These are phyloP conservation scores for Crenichthys baileyi DNA, from an alignment of 2,797 vertebrate genomes.

Conservation along the genomic window DNA sequence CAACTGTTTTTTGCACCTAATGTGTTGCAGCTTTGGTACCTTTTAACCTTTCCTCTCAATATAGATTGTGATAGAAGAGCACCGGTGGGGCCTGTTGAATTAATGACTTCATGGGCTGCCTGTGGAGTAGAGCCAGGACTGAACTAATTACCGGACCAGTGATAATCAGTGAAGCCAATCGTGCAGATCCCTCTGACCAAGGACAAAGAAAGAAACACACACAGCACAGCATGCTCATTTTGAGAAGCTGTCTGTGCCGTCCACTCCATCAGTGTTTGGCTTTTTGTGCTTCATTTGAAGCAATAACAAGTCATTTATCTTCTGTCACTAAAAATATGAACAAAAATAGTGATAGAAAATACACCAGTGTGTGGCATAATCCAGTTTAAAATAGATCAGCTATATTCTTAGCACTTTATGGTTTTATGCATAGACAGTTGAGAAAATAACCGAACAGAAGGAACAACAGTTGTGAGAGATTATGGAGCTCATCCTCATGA, in stretches of 20 bases:
- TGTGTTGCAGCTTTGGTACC: conserved; percentile 25
- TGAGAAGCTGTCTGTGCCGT: neutral
- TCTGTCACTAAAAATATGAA: conserved; percentile 22
- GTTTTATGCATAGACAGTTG: neutral
- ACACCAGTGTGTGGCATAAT: neutral
- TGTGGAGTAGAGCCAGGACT: conserved; percentile 56
- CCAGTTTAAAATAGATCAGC: neutral
- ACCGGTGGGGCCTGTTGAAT: conserved; percentile 60
- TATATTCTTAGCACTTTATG: neutral
- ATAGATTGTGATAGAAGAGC: conserved; percentile 34
- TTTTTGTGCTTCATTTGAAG: conserved; percentile 21
- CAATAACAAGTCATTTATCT: conserved; percentile 3
- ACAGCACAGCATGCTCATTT: conserved; percentile 19
- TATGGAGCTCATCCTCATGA: conserved; percentile 21
- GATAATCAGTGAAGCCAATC: conserved; percentile 37
- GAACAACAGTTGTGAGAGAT: conserved; percentile 19
- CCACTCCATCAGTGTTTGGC: conserved; percentile 10
- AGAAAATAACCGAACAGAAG: conserved; percentile 25
- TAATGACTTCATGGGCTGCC: conserved; percentile 64
- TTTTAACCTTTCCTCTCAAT: conserved; percentile 37
- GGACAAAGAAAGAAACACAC: conserved; percentile 21
- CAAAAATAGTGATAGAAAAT: neutral
- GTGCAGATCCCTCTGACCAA: conserved; percentile 15
- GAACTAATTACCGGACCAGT: conserved; percentile 52
- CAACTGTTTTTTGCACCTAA: conserved; percentile 42